phyloP scores from a whole-genome alignment of 1,140 invertebrate species.

The Ectropis grisescens region DNA sequence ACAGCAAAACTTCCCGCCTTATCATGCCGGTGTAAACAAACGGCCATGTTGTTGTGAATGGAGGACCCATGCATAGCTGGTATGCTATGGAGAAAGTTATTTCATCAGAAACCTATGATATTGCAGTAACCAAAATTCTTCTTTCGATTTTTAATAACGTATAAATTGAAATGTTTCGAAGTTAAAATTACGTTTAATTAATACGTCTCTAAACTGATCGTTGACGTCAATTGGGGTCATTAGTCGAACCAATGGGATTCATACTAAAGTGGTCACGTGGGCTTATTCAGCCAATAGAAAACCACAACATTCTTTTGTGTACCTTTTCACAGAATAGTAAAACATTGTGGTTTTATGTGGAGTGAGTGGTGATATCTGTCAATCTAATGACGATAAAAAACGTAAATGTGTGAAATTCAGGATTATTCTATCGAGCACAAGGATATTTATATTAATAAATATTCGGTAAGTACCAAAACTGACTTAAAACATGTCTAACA shows the following conservation, averaged over 20 bases:
- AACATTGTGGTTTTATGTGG: conserved; percentile 63
- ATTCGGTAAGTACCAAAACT: conserved; percentile 59
- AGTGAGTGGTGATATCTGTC: conserved; percentile 69
- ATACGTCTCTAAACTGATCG: conserved; percentile 22
- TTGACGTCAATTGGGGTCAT: conserved; percentile 41
- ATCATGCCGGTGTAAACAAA: conserved; percentile 71
- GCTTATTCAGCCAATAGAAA: conserved; percentile 46
- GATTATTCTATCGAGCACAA: conserved; percentile 65
- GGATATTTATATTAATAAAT: conserved; percentile 70
- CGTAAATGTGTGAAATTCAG: conserved; percentile 71
- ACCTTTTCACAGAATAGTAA: conserved; percentile 64
- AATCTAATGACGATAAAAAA: conserved; percentile 64
- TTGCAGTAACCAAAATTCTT: no score
- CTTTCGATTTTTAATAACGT: no score
- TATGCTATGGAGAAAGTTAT: conserved; percentile 29
- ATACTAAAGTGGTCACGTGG: conserved; percentile 48
- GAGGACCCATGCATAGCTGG: conserved; percentile 27
- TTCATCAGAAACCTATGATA: not conserved
- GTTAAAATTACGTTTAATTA: no score
- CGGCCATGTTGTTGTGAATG: conserved; percentile 66
- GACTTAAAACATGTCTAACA: conserved; percentile 11
- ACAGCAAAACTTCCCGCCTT: conserved; percentile 52
- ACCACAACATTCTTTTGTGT: conserved; percentile 60
- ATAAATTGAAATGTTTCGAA: no score
- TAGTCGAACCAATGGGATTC: conserved; percentile 35